These are phyloP conservation scores for Aporrectodea caliginosa DNA, from an alignment of 1,140 invertebrate genomes.

Conservation along the genomic window DNA sequence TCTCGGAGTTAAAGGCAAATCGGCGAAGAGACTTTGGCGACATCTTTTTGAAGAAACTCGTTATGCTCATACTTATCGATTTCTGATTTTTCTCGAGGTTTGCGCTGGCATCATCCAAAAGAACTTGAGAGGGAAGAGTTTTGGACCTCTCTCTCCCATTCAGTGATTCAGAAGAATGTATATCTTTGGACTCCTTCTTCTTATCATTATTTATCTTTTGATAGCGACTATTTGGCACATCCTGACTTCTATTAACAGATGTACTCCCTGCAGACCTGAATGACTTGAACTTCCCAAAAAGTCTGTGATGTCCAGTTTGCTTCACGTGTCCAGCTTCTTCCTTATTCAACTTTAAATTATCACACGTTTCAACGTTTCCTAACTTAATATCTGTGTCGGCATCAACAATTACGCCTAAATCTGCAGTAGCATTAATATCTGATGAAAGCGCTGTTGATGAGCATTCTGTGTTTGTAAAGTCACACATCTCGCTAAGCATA, in stretches of 20 bases:
- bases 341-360: neutral
- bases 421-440: neutral
- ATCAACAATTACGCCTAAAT: too few relatives aligned
- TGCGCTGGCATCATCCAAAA: neutral
- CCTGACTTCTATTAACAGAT: neutral
- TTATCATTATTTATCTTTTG: neutral
- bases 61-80: conserved; percentile 18
- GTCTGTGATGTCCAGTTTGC: neutral
- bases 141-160: neutral
- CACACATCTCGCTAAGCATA: too few relatives aligned
- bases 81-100: neutral
- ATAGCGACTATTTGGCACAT: neutral
- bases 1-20: neutral
- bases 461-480: too few relatives aligned
- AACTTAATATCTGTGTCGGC: too few relatives aligned
- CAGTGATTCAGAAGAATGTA: neutral
- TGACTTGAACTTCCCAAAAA: neutral
- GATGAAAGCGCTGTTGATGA: too few relatives aligned
- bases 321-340: neutral
- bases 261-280: neutral
- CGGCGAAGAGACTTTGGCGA: conserved; percentile 10
- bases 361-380: neutral
- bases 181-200: neutral
- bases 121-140: neutral
- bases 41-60: conserved; percentile 22